Evolutionary conservation across 2,797 vertebrate genomes (phyloP), one percentile per base, ranked within the genome.

Genomic region (Cirrhinus mrigala): DNA sequence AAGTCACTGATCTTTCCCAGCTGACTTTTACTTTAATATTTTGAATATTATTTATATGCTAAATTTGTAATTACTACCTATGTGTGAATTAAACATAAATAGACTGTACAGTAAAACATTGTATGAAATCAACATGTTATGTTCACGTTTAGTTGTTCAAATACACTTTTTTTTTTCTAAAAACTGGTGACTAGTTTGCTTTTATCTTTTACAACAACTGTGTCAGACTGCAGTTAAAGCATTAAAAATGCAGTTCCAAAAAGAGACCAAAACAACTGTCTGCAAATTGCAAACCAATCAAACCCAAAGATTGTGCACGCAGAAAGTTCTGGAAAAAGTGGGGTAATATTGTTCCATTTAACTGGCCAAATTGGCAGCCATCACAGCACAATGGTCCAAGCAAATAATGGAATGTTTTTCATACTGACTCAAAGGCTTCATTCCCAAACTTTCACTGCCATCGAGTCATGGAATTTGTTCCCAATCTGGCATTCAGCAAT

Each of bases 321-420:
- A 81, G 89, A 87, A 90, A 88, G 87, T 84, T 92, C 91, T 94
- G 94, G 93, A 95, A 95, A 96, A 94, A 92, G 90, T 92, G 92
- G 91, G 93, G 93, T 94, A 91, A 93, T 92, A 89, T 89, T 91
- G 82, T 93, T 92, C 90, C 89, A 89, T 88, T 73, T 75, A 88
- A 69, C 10, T 64, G 33, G 93, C 93, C 94, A 94, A 93, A 88
- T 92, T 95, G 94, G 95, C 94, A 92, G 83, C 87, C 81, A n/a
- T 81, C 79, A 56, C 60, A 62, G 58, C 54, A 82, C 83, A 81
- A 82, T 87, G 90, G 89, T 94, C 92, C 78, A 75, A 94, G 91
- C 92, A 92, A 94, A 94, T 91, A 94, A 91, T 73, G 88, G 89
- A 93, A 94, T 92, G 85, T 83, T 92, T 92, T 94, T 92, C 91